Base-by-base conservation (phyloP, 2,113 vertebrate genomes). In the Glaucidium brasilianum region DNA sequence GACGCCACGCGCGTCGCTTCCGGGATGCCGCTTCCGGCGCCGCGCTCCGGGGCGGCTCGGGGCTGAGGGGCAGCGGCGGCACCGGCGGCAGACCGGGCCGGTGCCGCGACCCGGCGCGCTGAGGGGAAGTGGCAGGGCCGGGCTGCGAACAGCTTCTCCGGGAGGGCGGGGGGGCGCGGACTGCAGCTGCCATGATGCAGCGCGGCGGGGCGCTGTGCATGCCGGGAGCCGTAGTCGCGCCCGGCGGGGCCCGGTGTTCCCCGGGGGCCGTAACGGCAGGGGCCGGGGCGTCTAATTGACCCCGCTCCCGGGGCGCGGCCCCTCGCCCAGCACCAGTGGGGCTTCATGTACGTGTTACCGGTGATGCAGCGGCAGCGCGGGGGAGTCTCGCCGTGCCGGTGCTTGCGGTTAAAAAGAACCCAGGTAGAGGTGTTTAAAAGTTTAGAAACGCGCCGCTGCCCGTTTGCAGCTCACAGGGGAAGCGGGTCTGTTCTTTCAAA, bases 391-490 rank as follows among this genome's bases (percentile, higher is more conserved):
- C 34, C 34, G 11, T 12, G 18, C 3, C 45, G 2, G 34, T 7
- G 22, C 14, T 16, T 14, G 12, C 21, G 4, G 1, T 32, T 34
- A 32, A 12, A 39, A 30, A 29, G 1, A 16, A 14, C 9, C 6
- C 5, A 4, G 9, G 15, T 6, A 15, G 16, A 11, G 4, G 15
- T 6, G 6, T 26, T 32, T 26, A 16, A 16, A 25, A 4, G 25
- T 5, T 5, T 7, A 1, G 30, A 4, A 20, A 1, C 2, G 25
- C 10, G 22, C 10, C 6, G 26, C 6, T 2, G 6, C 2, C 5
- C 1, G 23, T 7, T 7, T 4, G 30, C 19, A 6, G 11, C 25
- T 11, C 50, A 2, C 5, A 15, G 15, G 27, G 10, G 10, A 6
- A 17, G 7, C 26, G 0, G 25, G 4, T 5, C 15, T 10, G 10